Evolutionary conservation across 1,140 invertebrate species (phyloP).

Genomic region (Laodelphax striatellus): DNA sequence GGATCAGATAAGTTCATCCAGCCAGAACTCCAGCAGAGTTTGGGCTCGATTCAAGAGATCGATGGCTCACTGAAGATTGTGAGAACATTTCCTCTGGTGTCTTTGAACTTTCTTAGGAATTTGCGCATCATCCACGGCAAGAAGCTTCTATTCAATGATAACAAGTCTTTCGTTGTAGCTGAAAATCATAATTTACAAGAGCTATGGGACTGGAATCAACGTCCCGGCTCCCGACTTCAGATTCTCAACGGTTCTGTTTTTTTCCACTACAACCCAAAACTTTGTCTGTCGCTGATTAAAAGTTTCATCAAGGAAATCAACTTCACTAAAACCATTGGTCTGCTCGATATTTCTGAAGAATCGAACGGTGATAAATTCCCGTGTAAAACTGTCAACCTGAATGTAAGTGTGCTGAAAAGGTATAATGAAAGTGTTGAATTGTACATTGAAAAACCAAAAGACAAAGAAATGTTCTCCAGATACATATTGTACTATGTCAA

Average conservation of each 20-base stretch:
- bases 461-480: slow-evolving; percentile 4
- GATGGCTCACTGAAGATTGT: slow-evolving; percentile 64
- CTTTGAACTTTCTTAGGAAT: slow-evolving; percentile 75
- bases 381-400: slow-evolving; percentile 44
- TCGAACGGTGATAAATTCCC: slow-evolving; percentile 86
- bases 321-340: too few relatives aligned
- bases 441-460: slow-evolving; percentile 2
- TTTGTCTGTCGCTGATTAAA: slow-evolving; percentile 72
- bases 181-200: slow-evolving; percentile 90
- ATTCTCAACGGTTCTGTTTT: slow-evolving; percentile 57
- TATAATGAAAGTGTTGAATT: not conserved
- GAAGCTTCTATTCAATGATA: slow-evolving; percentile 21
- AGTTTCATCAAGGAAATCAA: not conserved
- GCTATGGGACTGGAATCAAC: slow-evolving; percentile 57
- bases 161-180: slow-evolving; percentile 57
- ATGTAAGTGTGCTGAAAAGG: slow-evolving; percentile 12
- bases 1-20: slow-evolving; percentile 28
- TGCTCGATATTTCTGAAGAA: slow-evolving; percentile 56
- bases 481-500: slow-evolving; percentile 25
- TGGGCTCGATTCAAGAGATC: slow-evolving; percentile 68
- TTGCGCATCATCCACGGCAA: slow-evolving; percentile 55
- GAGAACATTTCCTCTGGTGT: slow-evolving; percentile 65
- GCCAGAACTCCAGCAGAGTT: slow-evolving; percentile 56
- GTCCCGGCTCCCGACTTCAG: slow-evolving; percentile 33
- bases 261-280: slow-evolving; percentile 90